Base-by-base conservation (phyloP, 2,888 invertebrate species). In the Caenorhabditis becei region DNA sequence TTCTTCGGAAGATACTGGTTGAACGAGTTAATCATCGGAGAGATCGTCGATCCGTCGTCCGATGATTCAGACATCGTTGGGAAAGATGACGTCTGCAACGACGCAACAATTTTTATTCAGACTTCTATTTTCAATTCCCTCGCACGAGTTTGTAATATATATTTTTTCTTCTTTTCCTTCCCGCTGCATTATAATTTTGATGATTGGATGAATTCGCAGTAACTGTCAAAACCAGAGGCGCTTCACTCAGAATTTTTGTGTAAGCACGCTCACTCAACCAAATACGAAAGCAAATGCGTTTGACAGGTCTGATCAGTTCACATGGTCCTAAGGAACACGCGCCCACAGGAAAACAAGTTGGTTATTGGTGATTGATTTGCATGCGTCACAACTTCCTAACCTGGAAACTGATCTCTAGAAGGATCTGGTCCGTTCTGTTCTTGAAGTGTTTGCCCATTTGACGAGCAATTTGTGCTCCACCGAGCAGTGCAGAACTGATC, bases 391-490 rank as follows among this genome's bases (percentile, higher is more conserved):
- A n/a, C 35, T 24, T 23, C 47, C 75, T 51, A 59, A 89, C 89
- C 85, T 89, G 89, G 77, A 88, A 88, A 72, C 88, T 88, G 63
- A 89, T 87, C 61, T 91, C 90, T 18, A 89, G 80, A 56, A 90
- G 75, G 41, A 90, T 87, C 63, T 90, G 90, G 67, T 90, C 90
- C 7, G 88, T 84, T 63, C 84, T 74, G 47, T 87, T 84, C 80
- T 90, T 90, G 81, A 88, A 88, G 67, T 88, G 88, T 66, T 83
- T 85, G 8, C 90, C 90, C 87, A 90, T 86, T 63, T 89, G 88
- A 7, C 86, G 74, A 23, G 89, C 89, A 41, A 90, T 83, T n/a
- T 85, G 80, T 3, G 90, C 90, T 8, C 90, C 89, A 26, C 89
- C 87, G n/a, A 91, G 82, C 24, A 90, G 80, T 10, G 90, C 90